Evolutionary conservation across 2,113 vertebrate genomes (phyloP).

Genomic region (Nyctibius bracteatus): DNA sequence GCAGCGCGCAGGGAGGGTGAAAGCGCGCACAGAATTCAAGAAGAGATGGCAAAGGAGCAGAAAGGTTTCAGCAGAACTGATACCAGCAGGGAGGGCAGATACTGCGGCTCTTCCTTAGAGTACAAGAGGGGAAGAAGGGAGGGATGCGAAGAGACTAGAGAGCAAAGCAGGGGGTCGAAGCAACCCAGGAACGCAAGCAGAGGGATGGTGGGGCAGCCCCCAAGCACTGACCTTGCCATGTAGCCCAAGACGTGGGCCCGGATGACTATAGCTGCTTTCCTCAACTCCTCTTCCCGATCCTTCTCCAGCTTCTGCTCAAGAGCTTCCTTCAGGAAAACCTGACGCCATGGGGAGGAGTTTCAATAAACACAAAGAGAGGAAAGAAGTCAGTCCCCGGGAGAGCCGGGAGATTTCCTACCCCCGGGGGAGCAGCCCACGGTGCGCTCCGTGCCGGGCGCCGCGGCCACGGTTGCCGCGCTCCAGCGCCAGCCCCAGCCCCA

Average conservation of each 20-base stretch:
- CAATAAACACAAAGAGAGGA: conserved; percentile 71
- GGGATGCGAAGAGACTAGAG: not conserved
- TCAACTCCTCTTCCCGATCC: conserved; percentile 85
- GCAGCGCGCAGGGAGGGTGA: not conserved
- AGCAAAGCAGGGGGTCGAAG: conserved; percentile 6
- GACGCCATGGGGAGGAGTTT: conserved; percentile 69
- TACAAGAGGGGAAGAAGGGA: not conserved
- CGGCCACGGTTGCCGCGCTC: not conserved
- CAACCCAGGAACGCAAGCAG: not conserved
- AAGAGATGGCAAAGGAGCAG: not conserved
- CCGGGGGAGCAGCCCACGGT: not conserved
- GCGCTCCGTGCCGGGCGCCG: not conserved
- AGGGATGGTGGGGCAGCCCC: conserved; percentile 18
- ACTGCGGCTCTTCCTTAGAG: not conserved
- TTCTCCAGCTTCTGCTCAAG: conserved; percentile 94
- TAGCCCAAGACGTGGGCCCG: conserved; percentile 91
- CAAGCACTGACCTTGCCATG: conserved; percentile 86
- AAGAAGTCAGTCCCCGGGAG: conserved; percentile 62
- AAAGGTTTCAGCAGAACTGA: not conserved
- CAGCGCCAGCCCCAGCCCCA: not conserved
- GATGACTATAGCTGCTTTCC: conserved; percentile 87
- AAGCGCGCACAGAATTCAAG: not conserved
- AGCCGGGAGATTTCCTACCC: conserved; percentile 34
- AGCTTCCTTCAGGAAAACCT: conserved; percentile 93
- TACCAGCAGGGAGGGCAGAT: not conserved